Evolutionary conservation across 2,113 vertebrate genomes (phyloP).

Genomic region (Paedocypris sp.): DNA sequence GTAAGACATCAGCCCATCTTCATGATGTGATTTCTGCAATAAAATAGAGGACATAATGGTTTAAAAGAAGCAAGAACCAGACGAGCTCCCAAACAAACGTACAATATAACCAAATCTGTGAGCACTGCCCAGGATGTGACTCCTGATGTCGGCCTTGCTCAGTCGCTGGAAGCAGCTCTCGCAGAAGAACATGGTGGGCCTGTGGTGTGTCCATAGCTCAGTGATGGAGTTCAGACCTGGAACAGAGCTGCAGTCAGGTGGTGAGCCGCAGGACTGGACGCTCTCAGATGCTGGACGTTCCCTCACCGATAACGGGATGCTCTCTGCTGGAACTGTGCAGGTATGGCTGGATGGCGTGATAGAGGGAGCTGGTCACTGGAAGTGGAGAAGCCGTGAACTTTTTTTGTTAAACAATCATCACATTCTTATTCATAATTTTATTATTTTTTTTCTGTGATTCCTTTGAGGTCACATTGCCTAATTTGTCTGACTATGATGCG

Average conservation of each 20-base stretch:
- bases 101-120: constrained; percentile 58
- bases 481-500: too few relatives aligned
- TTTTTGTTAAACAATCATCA: too few relatives aligned
- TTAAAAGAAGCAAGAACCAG: too few relatives aligned
- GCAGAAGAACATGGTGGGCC: constrained; percentile 42
- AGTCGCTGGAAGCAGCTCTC: constrained; percentile 46
- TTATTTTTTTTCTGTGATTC: too few relatives aligned
- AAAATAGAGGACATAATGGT: too few relatives aligned
- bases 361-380: constrained; percentile 43
- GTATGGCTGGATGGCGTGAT: constrained; percentile 44
- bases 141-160: constrained; percentile 44
- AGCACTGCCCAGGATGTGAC: constrained; percentile 54
- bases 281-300: not conserved
- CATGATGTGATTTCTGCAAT: constrained; percentile 42
- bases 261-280: too few relatives aligned
- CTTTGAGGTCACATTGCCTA: too few relatives aligned
- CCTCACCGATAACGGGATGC: constrained; percentile 55
- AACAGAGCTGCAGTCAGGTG: too few relatives aligned
- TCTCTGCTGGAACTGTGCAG: constrained; percentile 45
- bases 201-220: constrained; percentile 43
- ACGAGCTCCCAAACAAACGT: constrained; percentile 15
- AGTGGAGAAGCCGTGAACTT: too few relatives aligned
- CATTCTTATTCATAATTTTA: too few relatives aligned
- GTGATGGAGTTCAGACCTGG: constrained; percentile 47
- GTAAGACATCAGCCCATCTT: constrained; percentile 30